Evolutionary conservation across 2,888 invertebrate species (phyloP).

Genomic region (Malthinus flaveolus): DNA sequence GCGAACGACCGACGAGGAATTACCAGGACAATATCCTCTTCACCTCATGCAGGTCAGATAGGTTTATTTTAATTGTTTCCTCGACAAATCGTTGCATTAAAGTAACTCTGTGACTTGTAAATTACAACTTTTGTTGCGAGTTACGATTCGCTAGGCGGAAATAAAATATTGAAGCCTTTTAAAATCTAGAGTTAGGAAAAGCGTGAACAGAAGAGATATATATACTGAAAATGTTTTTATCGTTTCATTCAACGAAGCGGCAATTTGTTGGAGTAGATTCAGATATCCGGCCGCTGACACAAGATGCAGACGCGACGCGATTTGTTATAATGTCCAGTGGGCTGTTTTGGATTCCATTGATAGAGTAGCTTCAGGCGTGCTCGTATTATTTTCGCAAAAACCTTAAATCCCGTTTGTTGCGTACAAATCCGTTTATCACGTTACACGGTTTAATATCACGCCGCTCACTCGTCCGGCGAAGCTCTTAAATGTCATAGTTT

Average conservation of each 20-base stretch:
- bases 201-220: conserved; percentile 18
- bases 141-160: not conserved
- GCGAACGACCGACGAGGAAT: conserved; percentile 76
- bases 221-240: conserved; percentile 19
- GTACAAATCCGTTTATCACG: conserved; percentile 14
- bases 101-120: not conserved
- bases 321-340: conserved; percentile 24
- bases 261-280: conserved; percentile 25
- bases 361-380: conserved; percentile 24
- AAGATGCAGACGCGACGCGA: conserved; percentile 25
- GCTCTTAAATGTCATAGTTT: conserved; percentile 11
- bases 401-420: conserved; percentile 17
- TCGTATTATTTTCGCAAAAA: conserved; percentile 10
- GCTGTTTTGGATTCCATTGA: conserved; percentile 21
- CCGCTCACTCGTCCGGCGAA: conserved; percentile 11
- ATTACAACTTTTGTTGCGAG: no score
- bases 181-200: conserved; percentile 1
- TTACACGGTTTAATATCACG: conserved; percentile 18
- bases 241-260: conserved; percentile 23
- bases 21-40: conserved; percentile 69
- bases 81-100: not conserved
- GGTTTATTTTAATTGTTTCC: conserved; percentile 11
- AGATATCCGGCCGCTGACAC: conserved; percentile 24
- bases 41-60: conserved; percentile 70
- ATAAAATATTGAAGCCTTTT: not conserved